Conservation (phyloP, 2,888 invertebrate species). For the Lysandra bellargus region DNA sequence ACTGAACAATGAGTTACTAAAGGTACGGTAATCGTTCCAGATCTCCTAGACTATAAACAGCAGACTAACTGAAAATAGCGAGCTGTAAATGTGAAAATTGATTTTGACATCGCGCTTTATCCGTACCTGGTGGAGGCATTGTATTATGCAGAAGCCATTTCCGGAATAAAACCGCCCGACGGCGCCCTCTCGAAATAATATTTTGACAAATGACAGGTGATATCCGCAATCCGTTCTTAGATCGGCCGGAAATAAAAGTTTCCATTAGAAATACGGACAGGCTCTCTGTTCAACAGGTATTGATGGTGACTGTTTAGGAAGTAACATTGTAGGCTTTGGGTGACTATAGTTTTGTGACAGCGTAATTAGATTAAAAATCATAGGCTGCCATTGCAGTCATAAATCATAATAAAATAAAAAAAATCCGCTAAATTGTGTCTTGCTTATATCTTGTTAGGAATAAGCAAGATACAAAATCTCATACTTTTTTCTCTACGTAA, state of each 20-base stretch:
- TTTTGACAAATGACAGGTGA: constrained; percentile 42
- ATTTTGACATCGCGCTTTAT: constrained; percentile 70
- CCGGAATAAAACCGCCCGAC: constrained; percentile 50
- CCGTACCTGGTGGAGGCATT: constrained; percentile 56
- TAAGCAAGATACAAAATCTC: no score
- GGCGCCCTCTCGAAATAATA: constrained; percentile 43
- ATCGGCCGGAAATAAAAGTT: background rate
- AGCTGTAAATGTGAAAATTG: constrained; percentile 72
- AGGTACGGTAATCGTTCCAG: background rate
- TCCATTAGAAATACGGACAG: background rate
- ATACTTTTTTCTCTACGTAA: no score
- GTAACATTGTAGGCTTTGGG: no score
- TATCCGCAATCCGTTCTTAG: constrained; percentile 31
- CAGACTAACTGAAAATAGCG: constrained; percentile 67
- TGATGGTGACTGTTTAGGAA: background rate
- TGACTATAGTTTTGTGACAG: no score
- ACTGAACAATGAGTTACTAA: no score
- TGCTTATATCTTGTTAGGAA: no score
- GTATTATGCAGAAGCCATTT: constrained; percentile 66
- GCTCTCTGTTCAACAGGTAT: background rate
- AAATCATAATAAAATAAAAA: no score
- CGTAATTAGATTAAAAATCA: no score
- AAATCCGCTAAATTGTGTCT: no score
- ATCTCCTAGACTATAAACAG: constrained; percentile 47
- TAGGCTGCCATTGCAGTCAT: no score